Evolutionary conservation across 1,140 invertebrate genomes (phyloP), one percentile per base, ranked within the genome.

Genomic region (Bombyx mori): DNA sequence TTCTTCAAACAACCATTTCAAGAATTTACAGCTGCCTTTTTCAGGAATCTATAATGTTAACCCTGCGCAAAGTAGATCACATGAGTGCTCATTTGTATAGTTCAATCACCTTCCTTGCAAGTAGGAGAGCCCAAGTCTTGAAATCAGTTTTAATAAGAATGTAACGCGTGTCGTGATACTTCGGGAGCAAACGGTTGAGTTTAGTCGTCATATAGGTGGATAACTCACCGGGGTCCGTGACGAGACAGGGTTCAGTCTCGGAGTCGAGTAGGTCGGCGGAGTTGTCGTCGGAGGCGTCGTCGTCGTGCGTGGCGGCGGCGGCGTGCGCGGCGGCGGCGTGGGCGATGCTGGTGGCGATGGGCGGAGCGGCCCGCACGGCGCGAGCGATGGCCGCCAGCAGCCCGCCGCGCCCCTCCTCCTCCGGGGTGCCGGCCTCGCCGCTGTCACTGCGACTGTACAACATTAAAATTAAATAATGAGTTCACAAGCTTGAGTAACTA

Each of bases 241-340:
- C 93, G 26, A 94, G 80, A 66, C 92, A 94, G 6, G 93, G 93
- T 71, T 94, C 93, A 0, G 93, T 94, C 86, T 94, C 93, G 3
- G 93, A 94, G 78, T 94, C 93, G 8, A 94, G 84, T 70, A 94
- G 86, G 65, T 93, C 92, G 3, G 91, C 91, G 47, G 93, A 93
- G 69, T 92, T 88, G 63, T 90, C 88, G 56, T 84, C 82, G 58
- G 87, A 80, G 62, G 88, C 81, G 44, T 86, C 82, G 62, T 79
- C 79, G 18, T 81, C 73, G 26, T 35, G 26, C 26, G 26, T 0
- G 8, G 48, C 26, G 53, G 48, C 10, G 35, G 52, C 22, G 54
- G 50, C 42, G 55, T 12, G 43, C 42, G 8, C 56, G 45, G 43
- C 26, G 26, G 26, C 6, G 42, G 43, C 44, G 26, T 47, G 7